Percentiles rank a stretch among this genome's conserved stretches.
phyloP scores from a whole-genome alignment of 2,113 vertebrate species.

The Antechinus flavipes region DNA sequence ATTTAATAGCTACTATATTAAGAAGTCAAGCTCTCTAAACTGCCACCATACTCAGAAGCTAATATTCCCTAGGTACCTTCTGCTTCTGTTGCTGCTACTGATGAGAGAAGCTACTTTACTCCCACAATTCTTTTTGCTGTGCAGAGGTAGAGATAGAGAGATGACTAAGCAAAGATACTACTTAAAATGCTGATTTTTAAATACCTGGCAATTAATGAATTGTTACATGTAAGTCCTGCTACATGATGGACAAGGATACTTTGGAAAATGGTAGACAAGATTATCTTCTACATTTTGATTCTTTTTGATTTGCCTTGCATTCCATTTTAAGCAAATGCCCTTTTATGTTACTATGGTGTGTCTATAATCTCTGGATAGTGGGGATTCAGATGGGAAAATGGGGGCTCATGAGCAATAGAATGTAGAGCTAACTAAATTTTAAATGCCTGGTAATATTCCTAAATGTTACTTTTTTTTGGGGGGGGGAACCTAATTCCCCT shows the following conservation, averaged over 20 bases:
- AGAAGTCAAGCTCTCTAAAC: neutral
- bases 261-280: neutral
- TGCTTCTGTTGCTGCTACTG: neutral
- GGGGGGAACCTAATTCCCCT: neutral
- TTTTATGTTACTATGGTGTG: neutral
- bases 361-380: neutral
- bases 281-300: neutral
- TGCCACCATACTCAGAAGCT: neutral
- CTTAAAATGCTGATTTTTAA: neutral
- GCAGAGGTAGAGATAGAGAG: neutral
- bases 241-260: neutral
- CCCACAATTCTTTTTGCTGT: neutral
- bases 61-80: neutral
- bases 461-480: neutral
- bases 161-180: neutral
- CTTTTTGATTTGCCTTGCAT: neutral
- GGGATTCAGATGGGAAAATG: neutral
- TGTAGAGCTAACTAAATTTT: neutral
- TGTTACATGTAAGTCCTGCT: neutral
- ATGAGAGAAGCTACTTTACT: neutral
- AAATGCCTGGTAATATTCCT: neutral
- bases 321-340: neutral
- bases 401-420: neutral
- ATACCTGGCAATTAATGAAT: neutral
- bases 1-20: neutral